Evolutionary conservation across 2,113 vertebrate genomes (phyloP).

Genomic region (Daubentonia madagascariensis): DNA sequence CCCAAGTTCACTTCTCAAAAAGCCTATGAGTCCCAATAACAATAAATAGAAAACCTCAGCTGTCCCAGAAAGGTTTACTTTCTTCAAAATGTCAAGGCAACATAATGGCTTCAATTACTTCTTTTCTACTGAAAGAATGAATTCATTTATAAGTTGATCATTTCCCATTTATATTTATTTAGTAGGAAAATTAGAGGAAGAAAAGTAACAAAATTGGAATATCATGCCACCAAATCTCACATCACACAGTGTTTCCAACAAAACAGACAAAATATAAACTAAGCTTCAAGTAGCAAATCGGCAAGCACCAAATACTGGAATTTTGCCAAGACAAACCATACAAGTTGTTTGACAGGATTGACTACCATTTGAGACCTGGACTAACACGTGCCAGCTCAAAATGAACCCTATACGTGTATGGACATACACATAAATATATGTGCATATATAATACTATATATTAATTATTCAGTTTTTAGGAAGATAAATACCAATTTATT

Average conservation of each 20-base stretch:
- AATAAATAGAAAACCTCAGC: background rate
- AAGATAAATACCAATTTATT: background rate
- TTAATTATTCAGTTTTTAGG: background rate
- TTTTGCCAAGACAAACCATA: background rate
- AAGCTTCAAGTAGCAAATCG: background rate
- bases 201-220: slow-evolving; percentile 1
- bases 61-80: background rate
- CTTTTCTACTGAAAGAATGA: background rate
- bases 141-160: background rate
- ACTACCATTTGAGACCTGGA: background rate
- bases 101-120: background rate
- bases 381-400: background rate
- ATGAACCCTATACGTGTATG: no score
- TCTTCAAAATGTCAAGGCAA: slow-evolving; percentile 22
- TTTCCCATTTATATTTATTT: background rate
- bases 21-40: background rate
- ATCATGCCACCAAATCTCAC: background rate
- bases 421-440: background rate
- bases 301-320: background rate
- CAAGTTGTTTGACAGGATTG: background rate
- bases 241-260: background rate
- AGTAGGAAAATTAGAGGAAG: background rate
- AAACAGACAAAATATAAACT: slow-evolving; percentile 29
- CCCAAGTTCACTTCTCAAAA: background rate
- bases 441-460: no score